Evolutionary conservation across 92 coral and sea anemone species (phyloP).

Genomic region (Umimayanthus kanabou): DNA sequence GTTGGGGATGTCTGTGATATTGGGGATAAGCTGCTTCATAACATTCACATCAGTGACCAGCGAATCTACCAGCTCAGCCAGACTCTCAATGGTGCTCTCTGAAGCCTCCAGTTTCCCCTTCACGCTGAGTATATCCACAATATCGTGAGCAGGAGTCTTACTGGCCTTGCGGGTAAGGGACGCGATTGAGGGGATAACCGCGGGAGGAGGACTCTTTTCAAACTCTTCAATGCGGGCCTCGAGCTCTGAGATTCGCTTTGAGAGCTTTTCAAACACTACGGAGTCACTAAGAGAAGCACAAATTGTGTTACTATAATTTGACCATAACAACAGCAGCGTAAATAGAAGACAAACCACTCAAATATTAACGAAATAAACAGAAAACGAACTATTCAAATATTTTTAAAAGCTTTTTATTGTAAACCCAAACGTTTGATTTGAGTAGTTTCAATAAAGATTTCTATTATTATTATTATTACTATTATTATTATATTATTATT

Average conservation of each 20-base stretch:
- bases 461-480: no score
- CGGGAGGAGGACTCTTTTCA: constrained; percentile 53
- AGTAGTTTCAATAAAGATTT: no score
- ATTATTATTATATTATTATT: no score
- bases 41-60: constrained; percentile 65
- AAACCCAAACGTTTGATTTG: no score
- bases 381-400: no score
- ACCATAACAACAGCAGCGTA: no score
- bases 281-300: constrained; percentile 40
- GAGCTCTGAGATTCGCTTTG: constrained; percentile 67
- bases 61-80: constrained; percentile 83
- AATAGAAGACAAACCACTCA: no score
- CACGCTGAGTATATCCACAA: constrained; percentile 78
- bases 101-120: constrained; percentile 81
- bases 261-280: constrained; percentile 53
- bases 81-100: constrained; percentile 76
- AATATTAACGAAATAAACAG: no score
- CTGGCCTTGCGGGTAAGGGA: constrained; percentile 77
- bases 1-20: constrained; percentile 17
- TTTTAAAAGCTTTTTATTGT: no score
- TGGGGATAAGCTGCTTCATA: constrained; percentile 53
- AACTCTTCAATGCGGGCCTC: constrained; percentile 77
- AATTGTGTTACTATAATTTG: not conserved
- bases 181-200: constrained; percentile 58
- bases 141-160: constrained; percentile 92